These are phyloP conservation scores for Trissolcus japonicus DNA, from an alignment of 2,888 invertebrate genomes.

Conservation along the genomic window DNA sequence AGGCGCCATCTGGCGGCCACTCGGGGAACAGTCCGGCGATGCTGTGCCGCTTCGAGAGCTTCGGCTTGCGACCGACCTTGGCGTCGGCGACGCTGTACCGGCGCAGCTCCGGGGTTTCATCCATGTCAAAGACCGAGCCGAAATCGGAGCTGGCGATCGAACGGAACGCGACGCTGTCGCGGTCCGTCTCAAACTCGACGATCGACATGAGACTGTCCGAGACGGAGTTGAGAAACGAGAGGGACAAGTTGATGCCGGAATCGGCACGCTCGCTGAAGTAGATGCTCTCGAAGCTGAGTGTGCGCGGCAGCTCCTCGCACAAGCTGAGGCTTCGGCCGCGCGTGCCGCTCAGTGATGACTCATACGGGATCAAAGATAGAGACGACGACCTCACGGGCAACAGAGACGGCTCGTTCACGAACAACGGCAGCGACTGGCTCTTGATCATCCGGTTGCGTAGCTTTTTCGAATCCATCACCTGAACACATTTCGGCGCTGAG, in stretches of 20 bases:
- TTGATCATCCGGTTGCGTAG: constrained; percentile 64
- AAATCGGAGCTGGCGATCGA: constrained; percentile 2
- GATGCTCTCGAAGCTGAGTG: constrained; percentile 17
- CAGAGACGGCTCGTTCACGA: constrained; percentile 58
- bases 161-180: constrained; percentile 22
- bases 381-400: constrained; percentile 54
- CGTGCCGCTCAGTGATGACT: constrained; percentile 64
- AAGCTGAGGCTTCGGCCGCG: constrained; percentile 20
- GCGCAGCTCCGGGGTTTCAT: constrained; percentile 16
- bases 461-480: constrained; percentile 69
- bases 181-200: constrained; percentile 23
- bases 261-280: constrained; percentile 21
- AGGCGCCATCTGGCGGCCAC: constrained; percentile 13
- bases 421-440: constrained; percentile 60
- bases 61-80: constrained; percentile 53
- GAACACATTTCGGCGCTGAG: constrained; percentile 48
- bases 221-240: constrained; percentile 13
- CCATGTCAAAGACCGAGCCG: constrained; percentile 15
- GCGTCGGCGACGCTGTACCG: constrained; percentile 41
- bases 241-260: constrained; percentile 42
- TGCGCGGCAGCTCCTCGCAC: constrained; percentile 9
- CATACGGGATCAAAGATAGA: constrained; percentile 65
- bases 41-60: constrained; percentile 60
- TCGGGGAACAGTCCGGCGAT: constrained; percentile 30
- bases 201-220: constrained; percentile 32